Evolutionary conservation across 2,888 invertebrate species (phyloP).

Genomic region (Drosophila siamana): DNA sequence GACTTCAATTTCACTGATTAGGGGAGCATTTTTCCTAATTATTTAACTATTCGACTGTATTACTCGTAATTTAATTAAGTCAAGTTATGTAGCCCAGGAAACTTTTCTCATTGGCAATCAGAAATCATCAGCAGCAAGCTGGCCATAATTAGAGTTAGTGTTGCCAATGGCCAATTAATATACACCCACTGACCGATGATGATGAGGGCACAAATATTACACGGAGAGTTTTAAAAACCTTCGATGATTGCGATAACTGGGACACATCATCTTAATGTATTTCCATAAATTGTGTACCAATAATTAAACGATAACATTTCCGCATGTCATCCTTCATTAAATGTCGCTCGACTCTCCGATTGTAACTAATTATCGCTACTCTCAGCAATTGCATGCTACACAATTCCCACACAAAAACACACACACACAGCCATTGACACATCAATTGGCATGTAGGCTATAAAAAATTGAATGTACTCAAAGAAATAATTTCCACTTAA

Average conservation of each 20-base stretch:
- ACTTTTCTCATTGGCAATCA: conserved; percentile 1
- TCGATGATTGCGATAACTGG: conserved; percentile 28
- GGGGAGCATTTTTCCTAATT: neutral
- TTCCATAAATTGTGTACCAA: conserved; percentile 74
- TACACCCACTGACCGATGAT: conserved; percentile 22
- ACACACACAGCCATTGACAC: conserved; percentile 40
- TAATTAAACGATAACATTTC: conserved; percentile 73
- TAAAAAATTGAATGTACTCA: conserved; percentile 64
- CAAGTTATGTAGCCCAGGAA: neutral
- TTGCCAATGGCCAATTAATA: conserved; percentile 3
- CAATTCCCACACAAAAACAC: conserved; percentile 42
- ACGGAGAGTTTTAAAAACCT: conserved; percentile 24
- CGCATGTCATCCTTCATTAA: conserved; percentile 66
- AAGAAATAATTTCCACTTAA: conserved; percentile 80
- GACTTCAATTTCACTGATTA: neutral
- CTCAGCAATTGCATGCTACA: conserved; percentile 20
- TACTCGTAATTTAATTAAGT: conserved; percentile 2
- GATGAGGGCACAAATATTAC: conserved; percentile 35
- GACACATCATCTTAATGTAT: conserved; percentile 68
- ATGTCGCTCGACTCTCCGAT: conserved; percentile 26
- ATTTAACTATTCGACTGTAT: neutral
- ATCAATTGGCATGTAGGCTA: conserved; percentile 61
- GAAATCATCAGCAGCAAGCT: conserved; percentile 8
- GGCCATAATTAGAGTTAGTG: neutral
- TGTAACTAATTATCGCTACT: conserved; percentile 63